Evolutionary conservation across 1,140 invertebrate genomes (phyloP), one percentile per base, ranked within the genome.

Genomic region (Contarinia nasturtii): DNA sequence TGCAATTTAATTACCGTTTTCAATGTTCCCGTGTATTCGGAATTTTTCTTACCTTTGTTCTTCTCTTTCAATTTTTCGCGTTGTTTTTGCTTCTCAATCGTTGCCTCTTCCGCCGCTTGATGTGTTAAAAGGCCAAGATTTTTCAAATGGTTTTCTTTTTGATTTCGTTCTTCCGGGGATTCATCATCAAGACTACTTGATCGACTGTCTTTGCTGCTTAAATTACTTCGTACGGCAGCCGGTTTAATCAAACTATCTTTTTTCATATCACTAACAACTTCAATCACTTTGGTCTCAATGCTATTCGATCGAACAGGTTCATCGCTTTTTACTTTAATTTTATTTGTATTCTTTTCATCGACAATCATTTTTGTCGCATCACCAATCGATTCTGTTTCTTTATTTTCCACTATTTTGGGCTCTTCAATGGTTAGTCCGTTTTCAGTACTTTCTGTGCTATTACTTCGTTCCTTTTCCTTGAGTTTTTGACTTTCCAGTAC

Each of bases 1-100:
- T 80, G 79, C 44, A 80, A 54, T 60, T 84, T 81, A 48, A 86
- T 85, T 37, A 85, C 74, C 18, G 81, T 83, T 55, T 85, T 86
- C 37, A 85, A 56, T 0, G 81, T 83, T 2, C 82, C 82, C 3
- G 80, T 81, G 51, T 78, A 82, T 37, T 57, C 64, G 14, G 10
- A 12, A 33, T 10, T 27, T 21, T 44, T 44, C 17, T 12, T 63
- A 60, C 19, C 59, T 66, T 3, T 62, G 69, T 0, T 68, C 68
- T 34, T 70, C 65, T 2, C 67, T 62, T 11, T 65, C 65, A 7
- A 56, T 61, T 0, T 63, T 67, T 48, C 14, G 4, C 1, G 59
- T 60, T 33, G 67, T 63, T 33, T 67, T 64, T 14, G 56, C 58
- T 50, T 77, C 76, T 73, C 68, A 18, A 69, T 64, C 52, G 62